phyloP scores from a whole-genome alignment of 2,113 vertebrate genomes.

The Esox niger region DNA sequence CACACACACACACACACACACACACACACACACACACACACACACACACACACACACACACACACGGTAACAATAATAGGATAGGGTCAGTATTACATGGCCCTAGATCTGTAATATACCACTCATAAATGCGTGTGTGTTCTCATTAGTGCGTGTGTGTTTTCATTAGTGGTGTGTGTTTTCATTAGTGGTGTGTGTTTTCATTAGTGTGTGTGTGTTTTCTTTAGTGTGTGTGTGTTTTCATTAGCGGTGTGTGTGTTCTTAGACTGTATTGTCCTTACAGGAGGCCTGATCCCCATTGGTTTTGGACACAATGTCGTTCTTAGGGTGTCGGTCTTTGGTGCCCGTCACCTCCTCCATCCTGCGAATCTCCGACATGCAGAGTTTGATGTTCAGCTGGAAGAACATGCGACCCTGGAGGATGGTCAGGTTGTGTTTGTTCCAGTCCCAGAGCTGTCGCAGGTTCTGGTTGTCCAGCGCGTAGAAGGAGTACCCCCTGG shows the following conservation, averaged over 20 bases:
- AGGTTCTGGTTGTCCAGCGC: slow-evolving; percentile 97
- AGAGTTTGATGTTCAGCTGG: slow-evolving; percentile 94
- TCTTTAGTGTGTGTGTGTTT: too few relatives aligned
- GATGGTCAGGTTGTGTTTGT: slow-evolving; percentile 92
- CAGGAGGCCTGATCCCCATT: slow-evolving; percentile 97
- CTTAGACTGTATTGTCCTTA: slow-evolving; percentile 64
- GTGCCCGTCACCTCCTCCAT: slow-evolving; percentile 92
- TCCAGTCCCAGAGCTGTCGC: slow-evolving; percentile 98
- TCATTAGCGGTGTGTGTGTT: not conserved
- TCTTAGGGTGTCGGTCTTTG: slow-evolving; percentile 82
- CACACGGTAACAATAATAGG: too few relatives aligned
- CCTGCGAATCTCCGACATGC: slow-evolving; percentile 86
- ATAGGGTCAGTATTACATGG: too few relatives aligned
- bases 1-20: too few relatives aligned
- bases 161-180: too few relatives aligned
- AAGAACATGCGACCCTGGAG: slow-evolving; percentile 89
- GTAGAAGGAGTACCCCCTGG: slow-evolving; percentile 93
- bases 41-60: too few relatives aligned
- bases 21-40: too few relatives aligned
- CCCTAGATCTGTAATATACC: too few relatives aligned
- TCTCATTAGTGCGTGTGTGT: too few relatives aligned
- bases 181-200: too few relatives aligned
- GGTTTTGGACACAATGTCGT: slow-evolving; percentile 86
- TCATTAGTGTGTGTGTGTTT: too few relatives aligned
- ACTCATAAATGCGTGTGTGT: too few relatives aligned